Base-by-base conservation (phyloP, 1,140 invertebrate genomes). In the Eueides isabella region DNA sequence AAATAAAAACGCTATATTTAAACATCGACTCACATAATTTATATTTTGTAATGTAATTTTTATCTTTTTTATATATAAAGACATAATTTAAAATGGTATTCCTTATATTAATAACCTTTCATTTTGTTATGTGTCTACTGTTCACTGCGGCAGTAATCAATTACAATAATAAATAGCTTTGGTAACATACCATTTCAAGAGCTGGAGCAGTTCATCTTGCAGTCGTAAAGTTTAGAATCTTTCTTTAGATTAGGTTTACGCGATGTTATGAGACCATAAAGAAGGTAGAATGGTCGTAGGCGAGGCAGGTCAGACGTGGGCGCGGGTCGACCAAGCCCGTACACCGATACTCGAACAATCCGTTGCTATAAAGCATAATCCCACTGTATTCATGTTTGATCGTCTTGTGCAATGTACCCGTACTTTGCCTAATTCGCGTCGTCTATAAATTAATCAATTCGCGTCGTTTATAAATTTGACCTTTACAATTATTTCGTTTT, bases 191-290 rank as follows among this genome's bases (percentile, higher is more conserved):
- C 61, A 66, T 73, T 71, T 76, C 62, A 69, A 62, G 63, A 67
- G 71, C 74, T 69, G 31, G 69, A 48, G 66, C 61, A 77, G 79
- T 80, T 72, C 74, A 80, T 76, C 65, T 65, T 72, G 66, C 28
- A 30, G 67, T 87, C 83, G 81, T 91, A 89, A 91, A 88, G 68
- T 80, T 82, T 70, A 74, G 82, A 84, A 88, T 83, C 81, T 81
- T 76, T 83, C 80, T 78, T 71, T 82, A 86, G 81, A 83, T 85
- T 85, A 82, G 77, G 76, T 85, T 87, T 86, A 84, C 80, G 81
- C 80, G 70, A 79, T 81, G 81, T 83, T 85, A 86, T 71, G 79
- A 77, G 79, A 70, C 79, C 75, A 86, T 91, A 88, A 88, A 89
- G 74, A 79, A 80, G 77, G 81, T 75, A 74, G 78, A 76, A 76